Conservation (phyloP, 1,140 invertebrate species). For the Ostrea denselamellosa region DNA sequence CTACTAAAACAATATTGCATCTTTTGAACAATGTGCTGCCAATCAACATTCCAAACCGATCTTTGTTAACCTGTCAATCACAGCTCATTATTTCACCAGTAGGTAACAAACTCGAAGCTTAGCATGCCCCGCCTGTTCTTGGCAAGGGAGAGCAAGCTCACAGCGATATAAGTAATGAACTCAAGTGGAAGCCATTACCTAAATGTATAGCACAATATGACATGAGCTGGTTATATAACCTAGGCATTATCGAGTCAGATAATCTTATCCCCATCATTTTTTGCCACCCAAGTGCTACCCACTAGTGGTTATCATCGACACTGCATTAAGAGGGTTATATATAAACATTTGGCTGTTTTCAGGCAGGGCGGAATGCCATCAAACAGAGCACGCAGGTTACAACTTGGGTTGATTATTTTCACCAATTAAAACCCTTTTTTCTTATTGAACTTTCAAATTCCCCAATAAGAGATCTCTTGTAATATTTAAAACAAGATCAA, state of each 20-base stretch:
- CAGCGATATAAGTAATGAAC: slow-evolving; percentile 14
- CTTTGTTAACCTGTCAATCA: slow-evolving; percentile 15
- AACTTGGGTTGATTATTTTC: neutral
- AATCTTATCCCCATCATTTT: slow-evolving; percentile 44
- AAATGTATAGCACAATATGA: slow-evolving; percentile 30
- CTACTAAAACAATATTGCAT: neutral
- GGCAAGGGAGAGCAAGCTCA: slow-evolving; percentile 29
- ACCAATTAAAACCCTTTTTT: neutral
- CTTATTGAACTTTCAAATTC: neutral
- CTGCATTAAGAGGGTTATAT: slow-evolving; percentile 38
- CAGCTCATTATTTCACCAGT: slow-evolving; percentile 23
- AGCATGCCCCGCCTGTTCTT: slow-evolving; percentile 20
- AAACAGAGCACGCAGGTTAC: slow-evolving; percentile 4
- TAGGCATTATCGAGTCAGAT: slow-evolving; percentile 10
- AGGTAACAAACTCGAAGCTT: neutral
- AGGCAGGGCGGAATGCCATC: neutral
- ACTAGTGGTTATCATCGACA: slow-evolving; percentile 46
- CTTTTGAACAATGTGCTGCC: neutral
- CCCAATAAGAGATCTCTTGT: neutral
- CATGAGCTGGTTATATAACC: slow-evolving; percentile 18
- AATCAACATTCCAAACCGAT: slow-evolving; percentile 1
- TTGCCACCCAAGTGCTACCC: slow-evolving; percentile 51
- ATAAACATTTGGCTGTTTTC: slow-evolving; percentile 18
- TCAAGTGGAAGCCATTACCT: slow-evolving; percentile 33
- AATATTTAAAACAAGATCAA: neutral